Evolutionary conservation across 2,797 vertebrate genomes (phyloP).

Genomic region (Linurgus olivaceus): DNA sequence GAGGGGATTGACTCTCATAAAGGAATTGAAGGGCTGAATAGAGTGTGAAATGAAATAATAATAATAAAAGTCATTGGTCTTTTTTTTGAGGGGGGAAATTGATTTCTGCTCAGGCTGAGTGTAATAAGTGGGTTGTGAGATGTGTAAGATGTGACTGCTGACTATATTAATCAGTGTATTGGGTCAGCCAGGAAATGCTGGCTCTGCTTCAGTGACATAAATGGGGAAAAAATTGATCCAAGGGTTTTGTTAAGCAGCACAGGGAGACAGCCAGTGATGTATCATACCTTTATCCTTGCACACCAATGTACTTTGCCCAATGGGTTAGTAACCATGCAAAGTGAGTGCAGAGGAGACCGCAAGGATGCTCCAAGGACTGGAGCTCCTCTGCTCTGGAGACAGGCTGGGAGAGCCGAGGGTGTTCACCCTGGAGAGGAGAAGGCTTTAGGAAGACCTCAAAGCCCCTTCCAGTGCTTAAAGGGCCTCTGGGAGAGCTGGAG

Average conservation of each 20-base stretch:
- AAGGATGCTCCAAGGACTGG: not conserved
- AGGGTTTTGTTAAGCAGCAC: not conserved
- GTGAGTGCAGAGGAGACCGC: not conserved
- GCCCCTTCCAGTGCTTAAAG: rapidly evolving
- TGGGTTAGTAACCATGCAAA: not conserved
- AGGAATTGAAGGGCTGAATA: not conserved
- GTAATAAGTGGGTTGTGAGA: not conserved
- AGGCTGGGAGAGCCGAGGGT: not conserved
- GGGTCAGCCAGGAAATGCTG: not conserved
- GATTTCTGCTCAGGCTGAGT: not conserved
- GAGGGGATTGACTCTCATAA: not conserved
- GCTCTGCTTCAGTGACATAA: not conserved
- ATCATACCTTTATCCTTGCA: not conserved
- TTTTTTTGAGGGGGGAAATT: not conserved
- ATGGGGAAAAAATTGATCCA: not conserved
- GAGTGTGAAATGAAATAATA: not conserved
- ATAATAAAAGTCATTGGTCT: not conserved
- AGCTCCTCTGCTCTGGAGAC: not conserved
- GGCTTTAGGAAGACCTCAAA: rapidly evolving
- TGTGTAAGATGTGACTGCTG: not conserved
- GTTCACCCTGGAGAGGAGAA: not conserved
- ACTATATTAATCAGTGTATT: not conserved
- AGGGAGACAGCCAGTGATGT: not conserved
- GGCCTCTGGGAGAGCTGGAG: not conserved
- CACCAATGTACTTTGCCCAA: not conserved